Evolutionary conservation across 2,113 vertebrate genomes (phyloP).

Genomic region (Dicentrarchus labrax): DNA sequence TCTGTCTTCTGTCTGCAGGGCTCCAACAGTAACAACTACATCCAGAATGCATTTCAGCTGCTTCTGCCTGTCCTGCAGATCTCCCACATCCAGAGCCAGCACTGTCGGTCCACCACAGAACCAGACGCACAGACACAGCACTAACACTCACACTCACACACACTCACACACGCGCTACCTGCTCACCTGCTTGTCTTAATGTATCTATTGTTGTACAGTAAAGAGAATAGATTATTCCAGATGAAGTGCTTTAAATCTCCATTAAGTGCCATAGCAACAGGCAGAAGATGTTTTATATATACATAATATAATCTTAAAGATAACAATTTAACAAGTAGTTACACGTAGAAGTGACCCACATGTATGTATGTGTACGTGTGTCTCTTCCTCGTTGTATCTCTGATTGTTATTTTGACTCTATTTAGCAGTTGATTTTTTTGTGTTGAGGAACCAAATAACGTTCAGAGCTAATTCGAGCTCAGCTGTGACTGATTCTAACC

Average conservation of each 20-base stretch:
- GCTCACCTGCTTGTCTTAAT: constrained; percentile 58
- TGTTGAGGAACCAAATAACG: constrained; percentile 37
- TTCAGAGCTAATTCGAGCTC: constrained; percentile 12
- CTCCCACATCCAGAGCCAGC: constrained; percentile 89
- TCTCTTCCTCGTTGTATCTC: constrained; percentile 2
- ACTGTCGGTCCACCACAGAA: constrained; percentile 70
- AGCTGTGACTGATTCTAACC: not conserved
- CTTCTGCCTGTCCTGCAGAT: constrained; percentile 94
- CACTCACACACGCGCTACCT: constrained; percentile 30
- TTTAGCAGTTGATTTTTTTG: constrained; percentile 28
- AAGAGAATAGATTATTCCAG: constrained; percentile 43
- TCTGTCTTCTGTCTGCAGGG: constrained; percentile 83
- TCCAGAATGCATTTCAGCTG: constrained; percentile 95
- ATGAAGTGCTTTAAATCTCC: constrained; percentile 46
- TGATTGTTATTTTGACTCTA: constrained; percentile 26
- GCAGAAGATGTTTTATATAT: constrained; percentile 25
- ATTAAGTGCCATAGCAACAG: constrained; percentile 35
- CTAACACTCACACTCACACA: constrained; percentile 58
- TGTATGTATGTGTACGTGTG: constrained; percentile 15
- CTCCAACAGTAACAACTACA: constrained; percentile 92
- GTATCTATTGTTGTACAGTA: constrained; percentile 71
- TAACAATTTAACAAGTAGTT: constrained; percentile 21
- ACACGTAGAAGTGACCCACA: not conserved
- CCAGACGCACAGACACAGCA: constrained; percentile 52
- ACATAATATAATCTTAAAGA: constrained; percentile 28